A percentile compares a stretch with the other conserved stretches of the same genome.
phyloP scores from a whole-genome alignment of 1,140 invertebrate genomes.

The Agraylea sexmaculata region DNA sequence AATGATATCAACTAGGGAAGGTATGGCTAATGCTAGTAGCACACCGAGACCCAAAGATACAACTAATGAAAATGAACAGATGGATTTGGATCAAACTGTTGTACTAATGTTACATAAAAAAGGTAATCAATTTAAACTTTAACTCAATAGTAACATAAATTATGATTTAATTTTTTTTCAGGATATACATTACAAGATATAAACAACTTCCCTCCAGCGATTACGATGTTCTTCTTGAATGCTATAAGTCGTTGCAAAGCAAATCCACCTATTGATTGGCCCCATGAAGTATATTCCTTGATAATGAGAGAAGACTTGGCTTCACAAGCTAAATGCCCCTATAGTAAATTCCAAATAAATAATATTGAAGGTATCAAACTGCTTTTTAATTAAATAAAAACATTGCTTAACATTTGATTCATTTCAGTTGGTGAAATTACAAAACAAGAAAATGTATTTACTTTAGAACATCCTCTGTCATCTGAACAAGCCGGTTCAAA shows the following conservation, averaged over 20 bases:
- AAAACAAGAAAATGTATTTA: slow-evolving; percentile 24
- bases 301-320: slow-evolving; percentile 72
- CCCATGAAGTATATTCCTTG: slow-evolving; percentile 59
- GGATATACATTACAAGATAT: slow-evolving; percentile 59
- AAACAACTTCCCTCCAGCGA: slow-evolving; percentile 59
- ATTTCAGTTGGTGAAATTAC: slow-evolving; percentile 1
- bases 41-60: slow-evolving; percentile 23
- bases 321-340: slow-evolving; percentile 34
- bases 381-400: neutral
- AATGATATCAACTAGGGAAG: slow-evolving; percentile 21
- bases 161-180: slow-evolving; percentile 23
- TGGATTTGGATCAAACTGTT: slow-evolving; percentile 23
- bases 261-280: slow-evolving; percentile 67
- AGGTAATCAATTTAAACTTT: slow-evolving; percentile 22
- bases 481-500: slow-evolving; percentile 18
- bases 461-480: slow-evolving; percentile 22
- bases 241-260: slow-evolving; percentile 63
- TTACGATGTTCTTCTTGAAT: slow-evolving; percentile 63
- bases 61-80: slow-evolving; percentile 3
- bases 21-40: slow-evolving; percentile 23
- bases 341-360: neutral
- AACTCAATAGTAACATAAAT: too few relatives aligned
- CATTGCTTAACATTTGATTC: neutral
- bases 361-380: neutral
- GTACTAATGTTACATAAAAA: slow-evolving; percentile 23